These are phyloP conservation scores for Ormyrus labotus DNA, from an alignment of 2,888 invertebrate genomes.

Conservation along the genomic window DNA sequence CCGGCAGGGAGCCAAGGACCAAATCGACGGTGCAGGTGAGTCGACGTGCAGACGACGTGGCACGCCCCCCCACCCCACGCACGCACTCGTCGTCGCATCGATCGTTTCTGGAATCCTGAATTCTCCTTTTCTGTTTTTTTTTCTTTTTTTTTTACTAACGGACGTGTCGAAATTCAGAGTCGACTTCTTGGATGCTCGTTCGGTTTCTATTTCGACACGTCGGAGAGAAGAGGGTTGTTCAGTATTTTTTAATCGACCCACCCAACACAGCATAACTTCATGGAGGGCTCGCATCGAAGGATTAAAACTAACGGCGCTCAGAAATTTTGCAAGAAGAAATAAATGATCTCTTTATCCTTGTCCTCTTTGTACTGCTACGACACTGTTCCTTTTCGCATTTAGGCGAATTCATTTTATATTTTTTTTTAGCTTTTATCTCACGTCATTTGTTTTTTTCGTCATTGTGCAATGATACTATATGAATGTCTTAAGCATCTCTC, in stretches of 20 bases:
- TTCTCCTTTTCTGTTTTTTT: background rate
- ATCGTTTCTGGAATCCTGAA: conserved; percentile 4
- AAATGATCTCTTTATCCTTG: background rate
- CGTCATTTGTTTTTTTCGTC: conserved; percentile 10
- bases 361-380: conserved; percentile 15
- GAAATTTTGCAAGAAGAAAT: conserved; percentile 8
- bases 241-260: conserved; percentile 1
- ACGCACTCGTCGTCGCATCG: conserved; percentile 41
- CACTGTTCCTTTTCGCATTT: conserved; percentile 16
- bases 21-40: conserved; percentile 51
- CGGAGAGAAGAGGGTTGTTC: conserved; percentile 2
- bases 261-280: conserved; percentile 17
- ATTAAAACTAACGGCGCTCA: conserved; percentile 11
- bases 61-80: conserved; percentile 21
- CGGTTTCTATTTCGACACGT: background rate
- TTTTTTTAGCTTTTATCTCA: conserved; percentile 15
- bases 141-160: too few relatives aligned
- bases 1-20: conserved; percentile 12
- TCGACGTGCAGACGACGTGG: conserved; percentile 35
- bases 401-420: conserved; percentile 11
- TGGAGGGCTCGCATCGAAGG: conserved; percentile 20
- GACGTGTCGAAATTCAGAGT: too few relatives aligned
- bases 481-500: conserved; percentile 1
- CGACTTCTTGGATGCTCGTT: too few relatives aligned
- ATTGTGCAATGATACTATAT: conserved; percentile 17